Evolutionary conservation across 2,888 invertebrate genomes (phyloP).

Genomic region (Cremastinae sp.): DNA sequence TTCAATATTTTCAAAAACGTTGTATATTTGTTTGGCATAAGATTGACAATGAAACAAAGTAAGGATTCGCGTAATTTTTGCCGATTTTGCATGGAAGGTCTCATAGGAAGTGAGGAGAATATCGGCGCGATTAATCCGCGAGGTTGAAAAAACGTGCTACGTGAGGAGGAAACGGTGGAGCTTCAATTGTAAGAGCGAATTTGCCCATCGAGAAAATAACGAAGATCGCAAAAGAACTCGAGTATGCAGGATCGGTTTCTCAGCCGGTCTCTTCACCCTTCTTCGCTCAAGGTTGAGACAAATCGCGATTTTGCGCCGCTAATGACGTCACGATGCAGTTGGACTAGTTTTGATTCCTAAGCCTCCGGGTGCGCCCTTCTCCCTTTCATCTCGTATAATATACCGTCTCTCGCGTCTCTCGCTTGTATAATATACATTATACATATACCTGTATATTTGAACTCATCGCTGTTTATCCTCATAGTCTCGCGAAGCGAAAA

Average conservation of each 20-base stretch:
- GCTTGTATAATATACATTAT: no score
- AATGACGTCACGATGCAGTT: slow-evolving; percentile 79
- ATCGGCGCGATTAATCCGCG: slow-evolving; percentile 60
- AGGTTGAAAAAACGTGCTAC: slow-evolving; percentile 41
- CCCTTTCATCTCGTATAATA: slow-evolving; percentile 6
- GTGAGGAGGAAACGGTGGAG: slow-evolving; percentile 33
- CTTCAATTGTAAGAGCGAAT: slow-evolving; percentile 66
- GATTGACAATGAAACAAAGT: not conserved
- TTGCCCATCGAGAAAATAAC: slow-evolving; percentile 35
- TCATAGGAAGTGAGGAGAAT: slow-evolving; percentile 26
- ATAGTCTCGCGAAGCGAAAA: slow-evolving; percentile 26
- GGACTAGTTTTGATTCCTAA: slow-evolving; percentile 78
- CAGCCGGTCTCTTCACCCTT: not conserved
- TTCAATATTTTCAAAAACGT: no score
- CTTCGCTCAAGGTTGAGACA: slow-evolving; percentile 76
- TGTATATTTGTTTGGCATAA: no score
- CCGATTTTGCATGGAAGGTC: not conserved
- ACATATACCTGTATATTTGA: not conserved
- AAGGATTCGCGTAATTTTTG: not conserved
- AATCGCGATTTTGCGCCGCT: slow-evolving; percentile 71
- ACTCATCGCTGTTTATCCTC: slow-evolving; percentile 6
- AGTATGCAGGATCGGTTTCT: not conserved
- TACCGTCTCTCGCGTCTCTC: slow-evolving; percentile 18
- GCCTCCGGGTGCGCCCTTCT: slow-evolving; percentile 38
- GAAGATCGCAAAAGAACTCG: slow-evolving; percentile 38